These are phyloP conservation scores for Chaetodon auriga DNA, from an alignment of 2,113 vertebrate genomes.

Conservation along the genomic window DNA sequence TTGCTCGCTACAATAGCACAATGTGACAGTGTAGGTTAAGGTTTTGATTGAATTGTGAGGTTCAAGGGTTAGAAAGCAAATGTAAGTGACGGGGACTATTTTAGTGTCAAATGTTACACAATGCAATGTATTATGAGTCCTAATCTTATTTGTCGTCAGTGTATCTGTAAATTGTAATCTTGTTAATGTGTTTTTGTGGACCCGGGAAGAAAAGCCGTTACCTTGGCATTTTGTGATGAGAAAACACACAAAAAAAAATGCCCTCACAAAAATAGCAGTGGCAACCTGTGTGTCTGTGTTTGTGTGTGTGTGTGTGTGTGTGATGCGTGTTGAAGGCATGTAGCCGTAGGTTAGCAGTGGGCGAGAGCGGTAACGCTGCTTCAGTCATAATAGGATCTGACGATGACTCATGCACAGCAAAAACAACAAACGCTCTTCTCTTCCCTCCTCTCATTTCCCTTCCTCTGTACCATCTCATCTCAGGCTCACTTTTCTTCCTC, in stretches of 20 bases:
- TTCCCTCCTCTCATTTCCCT: constrained; percentile 46
- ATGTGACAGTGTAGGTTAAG: not conserved
- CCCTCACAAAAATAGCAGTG: constrained; percentile 36
- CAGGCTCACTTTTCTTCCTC: constrained; percentile 12
- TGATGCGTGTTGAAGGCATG: constrained; percentile 59
- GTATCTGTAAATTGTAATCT: constrained; percentile 54
- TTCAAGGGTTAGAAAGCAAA: constrained; percentile 19
- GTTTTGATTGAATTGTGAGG: constrained; percentile 9
- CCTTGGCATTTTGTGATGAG: constrained; percentile 29
- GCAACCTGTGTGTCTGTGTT: constrained; percentile 15
- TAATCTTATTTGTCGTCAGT: constrained; percentile 42
- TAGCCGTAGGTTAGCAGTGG: constrained; percentile 77
- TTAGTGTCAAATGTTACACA: constrained; percentile 3
- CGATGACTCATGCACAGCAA: constrained; percentile 71
- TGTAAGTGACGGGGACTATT: constrained; percentile 6
- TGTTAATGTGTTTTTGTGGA: constrained; percentile 46
- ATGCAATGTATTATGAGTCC: constrained; percentile 6
- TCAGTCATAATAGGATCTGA: constrained; percentile 79
- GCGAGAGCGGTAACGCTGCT: constrained; percentile 71
- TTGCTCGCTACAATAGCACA: not conserved
- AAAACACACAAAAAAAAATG: not conserved
- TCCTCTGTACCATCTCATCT: constrained; percentile 40
- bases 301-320: constrained; percentile 34
- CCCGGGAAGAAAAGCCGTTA: constrained; percentile 29
- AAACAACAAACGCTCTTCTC: constrained; percentile 66